A percentile compares a stretch with the other conserved stretches of the same genome.
These are phyloP conservation scores for Edolisoma coerulescens DNA, from an alignment of 2,113 vertebrate species.

Conservation along the genomic window DNA sequence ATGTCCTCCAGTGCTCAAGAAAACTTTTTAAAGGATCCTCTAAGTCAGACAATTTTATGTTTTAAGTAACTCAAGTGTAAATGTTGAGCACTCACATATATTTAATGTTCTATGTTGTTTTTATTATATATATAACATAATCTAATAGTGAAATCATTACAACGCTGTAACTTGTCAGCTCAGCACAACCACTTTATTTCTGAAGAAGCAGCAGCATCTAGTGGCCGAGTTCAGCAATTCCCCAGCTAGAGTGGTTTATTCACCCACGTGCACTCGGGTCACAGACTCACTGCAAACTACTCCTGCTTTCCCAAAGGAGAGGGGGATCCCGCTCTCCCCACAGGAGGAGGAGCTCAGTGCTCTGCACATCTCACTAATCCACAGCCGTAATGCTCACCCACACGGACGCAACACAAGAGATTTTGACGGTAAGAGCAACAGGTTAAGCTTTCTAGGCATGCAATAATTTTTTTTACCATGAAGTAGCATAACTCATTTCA, in stretches of 20 bases:
- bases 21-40: neutral
- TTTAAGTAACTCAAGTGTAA: neutral
- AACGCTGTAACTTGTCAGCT: accelerated
- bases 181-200: neutral
- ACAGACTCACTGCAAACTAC: neutral
- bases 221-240: neutral
- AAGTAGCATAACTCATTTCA: neutral
- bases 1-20: neutral
- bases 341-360: neutral
- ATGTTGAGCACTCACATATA: neutral
- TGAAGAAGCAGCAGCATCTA: conserved; percentile 38
- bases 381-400: neutral
- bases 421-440: neutral
- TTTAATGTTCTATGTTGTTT: neutral
- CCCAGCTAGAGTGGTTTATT: neutral
- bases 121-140: neutral
- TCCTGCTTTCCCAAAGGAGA: neutral
- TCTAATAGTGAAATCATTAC: neutral
- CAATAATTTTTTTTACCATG: neutral
- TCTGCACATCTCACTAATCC: neutral
- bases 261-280: accelerated
- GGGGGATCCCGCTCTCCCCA: accelerated
- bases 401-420: neutral
- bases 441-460: neutral
- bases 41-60: neutral